These are phyloP conservation scores for Podotricha telesiphe DNA, from an alignment of 2,888 invertebrate genomes.

Conservation along the genomic window DNA sequence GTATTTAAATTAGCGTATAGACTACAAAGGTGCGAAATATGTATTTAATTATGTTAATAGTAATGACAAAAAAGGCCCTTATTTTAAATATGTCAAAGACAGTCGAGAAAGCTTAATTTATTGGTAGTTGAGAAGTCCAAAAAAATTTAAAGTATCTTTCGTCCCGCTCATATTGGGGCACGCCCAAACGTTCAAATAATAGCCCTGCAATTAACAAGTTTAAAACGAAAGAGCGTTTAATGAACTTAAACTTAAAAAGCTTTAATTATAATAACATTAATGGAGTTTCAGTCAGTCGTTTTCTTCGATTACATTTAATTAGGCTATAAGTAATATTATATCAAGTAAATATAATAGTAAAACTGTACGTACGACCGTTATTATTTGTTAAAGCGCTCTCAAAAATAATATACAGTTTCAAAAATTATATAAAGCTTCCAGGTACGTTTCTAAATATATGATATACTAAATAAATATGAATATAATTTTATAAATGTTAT, in stretches of 20 bases:
- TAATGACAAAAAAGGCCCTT: background rate
- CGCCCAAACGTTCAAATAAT: slow-evolving; percentile 18
- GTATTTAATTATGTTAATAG: background rate
- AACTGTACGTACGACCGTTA: too few species aligned
- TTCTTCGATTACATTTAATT: background rate
- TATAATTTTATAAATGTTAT: too few species aligned
- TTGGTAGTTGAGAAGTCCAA: background rate
- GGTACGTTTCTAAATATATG: too few species aligned
- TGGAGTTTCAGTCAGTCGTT: background rate
- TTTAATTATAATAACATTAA: too few species aligned
- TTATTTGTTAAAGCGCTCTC: too few species aligned
- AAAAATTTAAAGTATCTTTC: background rate
- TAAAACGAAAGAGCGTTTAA: background rate
- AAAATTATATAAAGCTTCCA: too few species aligned
- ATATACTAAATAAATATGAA: too few species aligned
- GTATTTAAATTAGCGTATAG: background rate
- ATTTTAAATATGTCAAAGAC: background rate
- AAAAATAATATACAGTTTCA: too few species aligned
- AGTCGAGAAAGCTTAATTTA: slow-evolving; percentile 1
- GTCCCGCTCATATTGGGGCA: slow-evolving; percentile 22
- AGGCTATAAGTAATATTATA: background rate
- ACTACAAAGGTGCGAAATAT: background rate
- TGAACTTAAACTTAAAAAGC: background rate
- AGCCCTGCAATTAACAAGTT: slow-evolving; percentile 6
- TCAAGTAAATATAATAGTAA: too few species aligned